Evolutionary conservation across 2,888 invertebrate genomes (phyloP), one percentile per base, ranked within the genome.

Genomic region (Mythimna ferrago): DNA sequence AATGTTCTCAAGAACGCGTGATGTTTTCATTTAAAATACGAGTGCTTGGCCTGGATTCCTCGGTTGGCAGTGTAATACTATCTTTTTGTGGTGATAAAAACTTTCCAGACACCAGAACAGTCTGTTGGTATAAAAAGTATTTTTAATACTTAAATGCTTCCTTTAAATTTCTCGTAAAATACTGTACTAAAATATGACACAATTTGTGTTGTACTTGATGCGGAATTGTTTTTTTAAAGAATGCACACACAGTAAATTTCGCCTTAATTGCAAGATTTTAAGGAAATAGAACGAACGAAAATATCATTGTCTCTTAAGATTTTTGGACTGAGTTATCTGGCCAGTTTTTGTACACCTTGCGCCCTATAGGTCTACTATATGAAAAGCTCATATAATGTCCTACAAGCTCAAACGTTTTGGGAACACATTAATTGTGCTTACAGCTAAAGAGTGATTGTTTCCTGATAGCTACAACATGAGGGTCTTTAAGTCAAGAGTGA

Each of bases 1-100:
- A 79, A 11, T 57, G 58, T 35, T 51, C 53, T 66, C 4, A 57
- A 74, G 75, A 73, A 80, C 60, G 74, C 63, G 66, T 73, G 75
- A 64, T 66, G 69, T 83, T 73, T 82, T 80, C 69, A 61, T 80
- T 80, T 74, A 64, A 73, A 80, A 66, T 60, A 65, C 35, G 32
- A 78, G 69, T 60, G 69, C 41, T 79, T 83, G 80, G 66, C 68
- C 75, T 80, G 63, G 38, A 83, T 80, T 70, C 62, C 56, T 66
- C 60, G 56, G 66, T 35, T 66, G 38, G 53, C 56, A 71, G 56
- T 32, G 44, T 57, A 68, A 66, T 68, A 71, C n/a, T 61, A 66
- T 53, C 73, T 62, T 58, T 68, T 21, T 62, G 66, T 66, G 26
- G 66, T 62, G 60, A 61, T 67, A 72, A 78, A 82, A 80, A 82